Percentiles rank a stretch among this genome's conserved stretches.
These are phyloP conservation scores for Pterostichus niger DNA, from an alignment of 2,888 invertebrate species.

Conservation along the genomic window DNA sequence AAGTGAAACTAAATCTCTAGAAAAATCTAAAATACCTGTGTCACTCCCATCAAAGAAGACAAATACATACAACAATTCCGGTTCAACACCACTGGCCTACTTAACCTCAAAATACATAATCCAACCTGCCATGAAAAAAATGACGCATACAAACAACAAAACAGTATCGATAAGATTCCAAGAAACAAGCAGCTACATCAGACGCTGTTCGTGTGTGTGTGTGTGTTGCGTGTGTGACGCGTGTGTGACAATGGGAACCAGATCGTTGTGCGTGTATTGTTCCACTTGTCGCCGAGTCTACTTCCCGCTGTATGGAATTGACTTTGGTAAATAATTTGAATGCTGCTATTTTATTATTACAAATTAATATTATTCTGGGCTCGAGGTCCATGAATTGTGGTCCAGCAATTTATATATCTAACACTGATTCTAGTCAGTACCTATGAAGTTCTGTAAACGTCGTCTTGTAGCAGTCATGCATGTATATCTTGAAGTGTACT, in stretches of 20 bases:
- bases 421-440: too few species aligned
- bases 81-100: conserved; percentile 30
- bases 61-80: conserved; percentile 11
- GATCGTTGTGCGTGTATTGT: not conserved
- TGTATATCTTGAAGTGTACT: too few species aligned
- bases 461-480: too few species aligned
- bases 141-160: conserved; percentile 49
- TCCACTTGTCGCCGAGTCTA: conserved; percentile 8
- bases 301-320: too few species aligned
- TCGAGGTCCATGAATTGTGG: too few species aligned
- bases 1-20: conserved; percentile 34
- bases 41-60: not conserved
- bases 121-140: conserved; percentile 30
- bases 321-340: too few species aligned
- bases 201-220: not conserved
- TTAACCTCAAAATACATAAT: conserved; percentile 45
- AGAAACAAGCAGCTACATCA: conserved; percentile 5
- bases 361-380: too few species aligned
- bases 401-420: too few species aligned
- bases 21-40: conserved; percentile 4
- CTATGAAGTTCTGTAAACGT: too few species aligned
- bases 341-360: too few species aligned
- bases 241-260: conserved; percentile 4
- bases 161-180: conserved; percentile 42
- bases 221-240: not conserved